Evolutionary conservation across 64 coral and sea anemone species (phyloP).

Genomic region (Montipora foliosa): DNA sequence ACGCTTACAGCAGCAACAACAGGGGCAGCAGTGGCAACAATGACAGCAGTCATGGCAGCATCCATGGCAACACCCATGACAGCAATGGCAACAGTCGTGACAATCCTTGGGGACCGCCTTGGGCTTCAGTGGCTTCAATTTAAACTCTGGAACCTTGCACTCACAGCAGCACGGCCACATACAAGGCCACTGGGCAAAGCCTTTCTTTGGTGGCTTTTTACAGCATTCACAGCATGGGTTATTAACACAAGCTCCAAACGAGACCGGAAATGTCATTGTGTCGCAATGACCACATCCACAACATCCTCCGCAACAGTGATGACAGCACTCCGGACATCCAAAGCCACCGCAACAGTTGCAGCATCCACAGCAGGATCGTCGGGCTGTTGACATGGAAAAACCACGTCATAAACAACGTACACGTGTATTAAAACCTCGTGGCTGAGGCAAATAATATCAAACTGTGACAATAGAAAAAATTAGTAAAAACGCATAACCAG

Average conservation of each 20-base stretch:
- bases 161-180: slow-evolving; percentile 76
- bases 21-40: slow-evolving; percentile 26
- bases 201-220: slow-evolving; percentile 33
- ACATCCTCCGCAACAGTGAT: slow-evolving; percentile 33
- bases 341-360: slow-evolving; percentile 51
- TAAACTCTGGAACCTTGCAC: slow-evolving; percentile 60
- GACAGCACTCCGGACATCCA: slow-evolving; percentile 33
- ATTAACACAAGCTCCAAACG: slow-evolving; percentile 51
- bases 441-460: background rate
- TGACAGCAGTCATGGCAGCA: slow-evolving; percentile 14
- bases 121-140: slow-evolving; percentile 47
- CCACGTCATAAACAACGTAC: background rate
- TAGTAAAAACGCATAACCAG: slow-evolving; percentile 37
- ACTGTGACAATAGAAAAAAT: background rate
- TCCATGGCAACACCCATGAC: slow-evolving; percentile 37
- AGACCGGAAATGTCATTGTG: slow-evolving; percentile 29
- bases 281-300: slow-evolving; percentile 51
- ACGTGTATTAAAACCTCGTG: background rate
- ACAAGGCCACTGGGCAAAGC: slow-evolving; percentile 62
- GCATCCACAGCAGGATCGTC: slow-evolving; percentile 71
- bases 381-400: background rate
- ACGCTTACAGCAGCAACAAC: slow-evolving; percentile 19
- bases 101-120: slow-evolving; percentile 49
- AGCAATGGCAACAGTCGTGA: slow-evolving; percentile 44
- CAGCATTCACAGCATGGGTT: slow-evolving; percentile 75